Conservation (phyloP, 2,888 invertebrate genomes). For the Pammene aurita region DNA sequence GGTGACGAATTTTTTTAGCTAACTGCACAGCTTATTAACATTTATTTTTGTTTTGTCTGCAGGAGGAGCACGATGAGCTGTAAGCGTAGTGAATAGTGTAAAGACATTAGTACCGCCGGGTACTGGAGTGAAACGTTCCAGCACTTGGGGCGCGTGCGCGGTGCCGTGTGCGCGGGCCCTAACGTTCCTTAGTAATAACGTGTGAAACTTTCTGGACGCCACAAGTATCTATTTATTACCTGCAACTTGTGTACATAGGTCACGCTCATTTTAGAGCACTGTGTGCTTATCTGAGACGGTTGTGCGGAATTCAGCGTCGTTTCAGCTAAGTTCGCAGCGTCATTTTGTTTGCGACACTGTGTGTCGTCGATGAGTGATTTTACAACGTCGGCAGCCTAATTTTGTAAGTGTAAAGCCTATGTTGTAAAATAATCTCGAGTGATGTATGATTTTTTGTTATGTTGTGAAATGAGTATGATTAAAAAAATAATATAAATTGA, state of each 20-base stretch:
- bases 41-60: constrained; percentile 55
- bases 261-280: constrained; percentile 37
- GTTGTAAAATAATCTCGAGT: constrained; percentile 63
- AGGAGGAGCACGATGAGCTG: constrained; percentile 81
- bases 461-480: constrained; percentile 82
- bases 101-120: constrained; percentile 67
- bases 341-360: constrained; percentile 60
- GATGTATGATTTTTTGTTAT: constrained; percentile 68
- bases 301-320: background rate
- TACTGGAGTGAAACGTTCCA: constrained; percentile 51
- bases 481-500: constrained; percentile 70
- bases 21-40: too few relatives aligned
- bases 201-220: constrained; percentile 31
- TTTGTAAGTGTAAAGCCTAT: constrained; percentile 60
- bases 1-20: too few relatives aligned
- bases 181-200: constrained; percentile 26
- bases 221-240: constrained; percentile 38
- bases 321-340: constrained; percentile 50
- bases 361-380: constrained; percentile 58
- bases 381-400: constrained; percentile 63
- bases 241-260: constrained; percentile 40
- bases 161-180: constrained; percentile 28
- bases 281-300: constrained; percentile 9
- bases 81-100: constrained; percentile 63
- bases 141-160: constrained; percentile 12